Evolutionary conservation across 2,113 vertebrate species (phyloP), one percentile per base, ranked within the genome.

Genomic region (Alosa alosa): DNA sequence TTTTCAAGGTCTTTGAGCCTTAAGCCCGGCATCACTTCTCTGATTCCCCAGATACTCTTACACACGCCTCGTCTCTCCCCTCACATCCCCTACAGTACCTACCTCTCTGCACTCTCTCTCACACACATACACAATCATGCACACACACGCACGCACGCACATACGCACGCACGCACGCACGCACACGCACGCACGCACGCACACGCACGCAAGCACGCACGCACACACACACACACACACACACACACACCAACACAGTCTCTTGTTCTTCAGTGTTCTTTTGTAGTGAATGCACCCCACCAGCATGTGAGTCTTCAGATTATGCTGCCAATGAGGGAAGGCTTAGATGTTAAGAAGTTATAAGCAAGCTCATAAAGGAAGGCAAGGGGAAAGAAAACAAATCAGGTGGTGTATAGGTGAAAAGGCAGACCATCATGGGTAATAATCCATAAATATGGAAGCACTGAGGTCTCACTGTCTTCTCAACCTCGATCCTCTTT

Each of bases 1-100:
- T 93, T 93, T 92, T 90, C 81, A 87, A 84, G 85, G 84, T 87
- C 88, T 88, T 86, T 86, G 85, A 46, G 92, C 84, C 68, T 89
- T 92, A 90, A 89, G 90, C 85, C 88, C 75, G 88, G 90, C 89
- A 91, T 83, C 85, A 64, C 87, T 88, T 49, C 45, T 83, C 84
- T 83, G 11, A 46, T 55, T 85, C 72, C 83, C 55, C 83, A 81
- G 87, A 83, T 85, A 84, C 84, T 86, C 81, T 84, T 25, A 85
- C 86, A 88, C 50, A 89, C 84, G 81, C 84, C 60, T 85, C 81
- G 45, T 31, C 83, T 81, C 68, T 82, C 83, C 47, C 86, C 60
- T 15, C 60, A 39, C 81, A 78, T 84, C 44, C 44, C 57, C 82
- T 72, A n/a, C n/a, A n/a, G n/a, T n/a, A 55, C 81, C 81, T 57